Evolutionary conservation across 2,888 invertebrate species (phyloP).

Genomic region (Tachystola acroxantha): DNA sequence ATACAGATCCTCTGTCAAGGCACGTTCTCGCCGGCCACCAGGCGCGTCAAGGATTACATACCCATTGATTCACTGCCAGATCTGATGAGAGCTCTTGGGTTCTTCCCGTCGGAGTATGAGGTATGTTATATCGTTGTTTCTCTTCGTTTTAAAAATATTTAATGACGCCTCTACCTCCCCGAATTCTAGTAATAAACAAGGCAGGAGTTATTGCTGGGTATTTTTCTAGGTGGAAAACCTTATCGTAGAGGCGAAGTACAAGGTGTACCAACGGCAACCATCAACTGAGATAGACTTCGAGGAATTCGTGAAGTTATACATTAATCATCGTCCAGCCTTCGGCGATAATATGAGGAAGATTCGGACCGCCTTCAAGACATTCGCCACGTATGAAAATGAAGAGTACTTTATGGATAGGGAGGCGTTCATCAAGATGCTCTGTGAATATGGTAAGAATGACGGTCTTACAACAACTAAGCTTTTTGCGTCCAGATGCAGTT

Average conservation of each 20-base stretch:
- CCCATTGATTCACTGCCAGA: constrained; percentile 83
- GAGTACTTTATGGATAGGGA: constrained; percentile 44
- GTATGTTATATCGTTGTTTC: constrained; percentile 40
- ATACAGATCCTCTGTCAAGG: constrained; percentile 86
- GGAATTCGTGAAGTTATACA: constrained; percentile 80
- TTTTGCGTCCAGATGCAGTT: too few relatives aligned
- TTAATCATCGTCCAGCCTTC: constrained; percentile 82
- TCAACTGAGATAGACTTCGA: constrained; percentile 80
- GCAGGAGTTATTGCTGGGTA: too few relatives aligned
- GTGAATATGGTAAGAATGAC: constrained; percentile 35
- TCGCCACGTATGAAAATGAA: constrained; percentile 31
- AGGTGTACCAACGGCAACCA: constrained; percentile 64
- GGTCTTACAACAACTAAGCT: too few relatives aligned
- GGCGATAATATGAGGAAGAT: constrained; percentile 66
- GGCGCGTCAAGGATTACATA: constrained; percentile 79
- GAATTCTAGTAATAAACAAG: too few relatives aligned
- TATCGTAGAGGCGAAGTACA: constrained; percentile 76
- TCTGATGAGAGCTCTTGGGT: constrained; percentile 86
- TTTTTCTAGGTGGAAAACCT: constrained; percentile 78
- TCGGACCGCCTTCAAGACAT: constrained; percentile 63
- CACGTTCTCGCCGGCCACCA: constrained; percentile 80
- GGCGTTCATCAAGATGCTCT: constrained; percentile 59
- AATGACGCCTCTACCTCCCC: too few relatives aligned
- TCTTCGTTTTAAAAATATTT: too few relatives aligned
- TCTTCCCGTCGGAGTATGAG: constrained; percentile 86